Evolutionary conservation across 2,888 invertebrate species (phyloP).

Genomic region (Onchidella celtica): DNA sequence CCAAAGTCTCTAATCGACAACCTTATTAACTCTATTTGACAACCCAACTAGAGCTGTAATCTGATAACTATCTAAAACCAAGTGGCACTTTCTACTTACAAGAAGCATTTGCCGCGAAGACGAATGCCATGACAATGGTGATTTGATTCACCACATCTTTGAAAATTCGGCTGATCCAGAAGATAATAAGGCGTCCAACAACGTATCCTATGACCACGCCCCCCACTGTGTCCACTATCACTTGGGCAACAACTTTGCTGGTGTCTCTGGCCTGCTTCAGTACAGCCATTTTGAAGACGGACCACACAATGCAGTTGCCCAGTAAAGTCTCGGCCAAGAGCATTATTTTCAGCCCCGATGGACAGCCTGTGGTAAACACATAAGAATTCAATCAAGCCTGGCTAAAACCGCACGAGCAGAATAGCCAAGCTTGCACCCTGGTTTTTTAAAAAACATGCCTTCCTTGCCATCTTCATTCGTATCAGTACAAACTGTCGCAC

Average conservation of each 20-base stretch:
- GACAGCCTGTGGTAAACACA: no score
- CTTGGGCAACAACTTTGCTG: not conserved
- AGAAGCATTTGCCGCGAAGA: not conserved
- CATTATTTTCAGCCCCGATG: conserved; percentile 6
- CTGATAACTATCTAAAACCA: no score
- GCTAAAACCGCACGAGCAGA: no score
- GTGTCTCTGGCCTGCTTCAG: not conserved
- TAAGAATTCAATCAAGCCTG: no score
- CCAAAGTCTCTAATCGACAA: no score
- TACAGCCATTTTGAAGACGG: not conserved
- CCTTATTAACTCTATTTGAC: no score
- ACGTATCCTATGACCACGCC: not conserved
- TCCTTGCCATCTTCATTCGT: no score
- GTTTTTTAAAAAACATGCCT: no score
- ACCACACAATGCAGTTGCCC: conserved; percentile 8
- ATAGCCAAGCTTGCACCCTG: no score
- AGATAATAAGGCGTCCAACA: not conserved
- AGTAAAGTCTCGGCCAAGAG: conserved; percentile 15
- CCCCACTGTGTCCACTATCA: not conserved
- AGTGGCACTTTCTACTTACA: conserved; percentile 20
- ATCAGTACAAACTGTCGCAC: no score
- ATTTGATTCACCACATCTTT: conserved; percentile 36
- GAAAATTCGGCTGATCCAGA: conserved; percentile 31
- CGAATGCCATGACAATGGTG: conserved; percentile 17
- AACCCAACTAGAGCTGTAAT: no score